Evolutionary conservation across 1,140 invertebrate genomes (phyloP).

Genomic region (Stegodyphus mimosarum): DNA sequence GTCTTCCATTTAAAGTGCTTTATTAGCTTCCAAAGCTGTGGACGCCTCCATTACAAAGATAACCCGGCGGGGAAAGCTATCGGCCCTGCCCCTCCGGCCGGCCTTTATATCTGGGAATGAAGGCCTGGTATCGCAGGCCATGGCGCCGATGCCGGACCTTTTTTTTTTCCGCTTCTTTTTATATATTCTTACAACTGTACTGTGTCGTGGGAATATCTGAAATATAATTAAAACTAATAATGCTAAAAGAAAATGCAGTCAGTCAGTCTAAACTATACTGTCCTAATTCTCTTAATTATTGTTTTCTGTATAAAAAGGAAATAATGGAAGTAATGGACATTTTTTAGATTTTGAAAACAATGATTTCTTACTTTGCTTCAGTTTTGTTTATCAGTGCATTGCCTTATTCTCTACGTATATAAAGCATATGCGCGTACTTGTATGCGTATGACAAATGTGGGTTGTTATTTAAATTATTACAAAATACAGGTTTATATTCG

Average conservation of each 20-base stretch:
- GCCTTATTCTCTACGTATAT: too few relatives aligned
- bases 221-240: not conserved
- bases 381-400: too few relatives aligned
- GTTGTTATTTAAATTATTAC: too few relatives aligned
- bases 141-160: constrained; percentile 20
- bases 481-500: too few relatives aligned
- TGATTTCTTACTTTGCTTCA: too few relatives aligned
- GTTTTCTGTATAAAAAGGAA: not conserved
- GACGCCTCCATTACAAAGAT: constrained; percentile 51
- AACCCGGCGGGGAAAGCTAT: constrained; percentile 25
- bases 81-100: constrained; percentile 26
- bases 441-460: too few relatives aligned
- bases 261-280: not conserved
- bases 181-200: too few relatives aligned
- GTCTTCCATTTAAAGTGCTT: constrained; percentile 54
- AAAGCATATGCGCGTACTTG: too few relatives aligned
- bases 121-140: constrained; percentile 13
- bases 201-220: not conserved
- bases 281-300: not conserved
- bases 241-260: not conserved
- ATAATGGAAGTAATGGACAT: too few relatives aligned
- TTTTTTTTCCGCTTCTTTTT: not conserved
- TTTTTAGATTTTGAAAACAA: too few relatives aligned
- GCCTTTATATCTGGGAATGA: not conserved
- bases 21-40: constrained; percentile 52